Percentiles rank a stretch among this genome's conserved stretches.
phyloP scores from a whole-genome alignment of 2,113 vertebrate species.

The Leucopternis melanops region DNA sequence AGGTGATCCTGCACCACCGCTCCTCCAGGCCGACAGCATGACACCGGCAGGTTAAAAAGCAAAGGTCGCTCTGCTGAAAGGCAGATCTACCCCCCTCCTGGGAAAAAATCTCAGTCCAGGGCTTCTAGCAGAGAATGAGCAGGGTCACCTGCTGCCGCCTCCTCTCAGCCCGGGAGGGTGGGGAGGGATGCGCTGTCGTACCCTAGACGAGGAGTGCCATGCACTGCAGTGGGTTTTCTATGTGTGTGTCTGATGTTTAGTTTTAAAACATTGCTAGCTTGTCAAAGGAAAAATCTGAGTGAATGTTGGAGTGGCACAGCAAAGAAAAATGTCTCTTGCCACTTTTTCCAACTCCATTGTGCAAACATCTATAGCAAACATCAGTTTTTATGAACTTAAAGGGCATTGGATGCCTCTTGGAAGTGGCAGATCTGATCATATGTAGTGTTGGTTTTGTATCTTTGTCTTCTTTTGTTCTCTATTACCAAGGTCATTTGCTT shows the following conservation, averaged over 20 bases:
- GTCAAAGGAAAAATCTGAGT: too few species aligned
- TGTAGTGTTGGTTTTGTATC: background rate
- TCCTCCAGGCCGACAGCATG: background rate
- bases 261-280: too few species aligned
- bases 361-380: background rate
- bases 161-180: background rate
- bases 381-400: background rate
- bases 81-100: background rate
- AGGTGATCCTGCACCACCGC: rapidly evolving
- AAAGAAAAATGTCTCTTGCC: background rate
- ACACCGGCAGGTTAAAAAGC: background rate
- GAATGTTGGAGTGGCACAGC: background rate
- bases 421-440: background rate
- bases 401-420: background rate
- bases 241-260: too few species aligned
- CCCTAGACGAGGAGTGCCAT: rapidly evolving
- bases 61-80: background rate
- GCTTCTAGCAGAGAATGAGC: background rate
- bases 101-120: background rate
- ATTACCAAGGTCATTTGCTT: background rate
- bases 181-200: background rate
- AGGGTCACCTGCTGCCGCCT: background rate
- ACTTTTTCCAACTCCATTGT: background rate
- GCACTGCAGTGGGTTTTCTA: too few species aligned
- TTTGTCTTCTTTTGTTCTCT: background rate